Conservation (phyloP, 2,113 vertebrate genomes). For the Holacanthus passer region DNA sequence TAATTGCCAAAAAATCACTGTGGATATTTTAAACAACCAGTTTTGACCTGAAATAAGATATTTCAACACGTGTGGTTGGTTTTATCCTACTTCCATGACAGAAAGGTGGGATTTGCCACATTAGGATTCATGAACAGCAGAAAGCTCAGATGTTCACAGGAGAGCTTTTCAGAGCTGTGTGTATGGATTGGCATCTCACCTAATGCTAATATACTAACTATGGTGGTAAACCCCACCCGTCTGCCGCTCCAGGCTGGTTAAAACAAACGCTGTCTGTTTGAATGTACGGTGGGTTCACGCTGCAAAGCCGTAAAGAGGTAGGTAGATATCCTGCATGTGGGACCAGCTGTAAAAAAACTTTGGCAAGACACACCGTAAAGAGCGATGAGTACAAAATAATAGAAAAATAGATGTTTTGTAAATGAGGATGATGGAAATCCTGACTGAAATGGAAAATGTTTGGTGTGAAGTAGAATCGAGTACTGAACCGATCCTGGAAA, state of each 20-base stretch:
- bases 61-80: neutral
- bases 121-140: neutral
- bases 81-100: neutral
- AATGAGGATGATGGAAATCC: constrained; percentile 27
- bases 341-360: constrained; percentile 45
- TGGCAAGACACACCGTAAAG: constrained; percentile 1
- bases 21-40: neutral
- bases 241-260: constrained; percentile 18
- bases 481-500: constrained; percentile 73
- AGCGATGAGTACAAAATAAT: constrained; percentile 55
- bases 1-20: neutral
- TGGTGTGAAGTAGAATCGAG: constrained; percentile 60
- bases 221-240: constrained; percentile 43
- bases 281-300: constrained; percentile 1
- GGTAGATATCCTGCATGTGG: constrained; percentile 69
- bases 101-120: neutral
- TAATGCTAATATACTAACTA: neutral
- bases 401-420: constrained; percentile 59
- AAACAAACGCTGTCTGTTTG: constrained; percentile 43
- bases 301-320: constrained; percentile 69
- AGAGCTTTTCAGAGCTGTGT: neutral
- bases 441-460: constrained; percentile 67
- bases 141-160: neutral
- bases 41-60: neutral
- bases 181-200: neutral